Evolutionary conservation across 1,140 invertebrate species (phyloP), one percentile per base, ranked within the genome.

Genomic region (Zaprionus taronus): DNA sequence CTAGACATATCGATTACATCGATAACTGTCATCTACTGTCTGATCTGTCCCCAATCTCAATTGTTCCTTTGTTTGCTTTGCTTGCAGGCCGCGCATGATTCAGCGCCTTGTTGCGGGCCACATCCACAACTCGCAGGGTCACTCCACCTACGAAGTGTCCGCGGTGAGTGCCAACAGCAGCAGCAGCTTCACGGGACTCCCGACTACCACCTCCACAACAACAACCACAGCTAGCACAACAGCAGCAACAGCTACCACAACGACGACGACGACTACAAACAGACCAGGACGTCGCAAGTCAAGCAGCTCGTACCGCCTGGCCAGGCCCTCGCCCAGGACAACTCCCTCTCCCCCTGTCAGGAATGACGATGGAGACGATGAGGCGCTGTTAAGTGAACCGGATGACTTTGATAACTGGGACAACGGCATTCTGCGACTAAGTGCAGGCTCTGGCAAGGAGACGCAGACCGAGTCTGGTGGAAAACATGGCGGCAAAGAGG

Each of bases 31-130:
- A 1, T 31, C 28, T 31, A 9, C 31, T 34, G 31, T 34, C 31
- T 11, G 31, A 11, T 11, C 15, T 62, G 15, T 62, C 47, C 24
- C 47, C n/a, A 12, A n/a, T 55, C 24, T 7, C 24, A 38, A 15
- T 36, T 12, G 26, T 34, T 5, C 36, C 0, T 57, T 34, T 57
- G 15, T 36, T 53, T 49, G 58, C 53, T 56, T 31, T 56, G 22
- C 47, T 77, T 92, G 85, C 70, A 94, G 94, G 31, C 93, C 94
- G 66, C 93, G 94, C 34, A 94, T 93, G 57, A 93, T 95, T 20
- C 94, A 94, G 63, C 93, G 94, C 49, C 89, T 95, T 67, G 94
- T 95, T 49, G 95, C 95, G 28, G 95, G 95, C 60, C 95, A 96
- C 81, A 93, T 96, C 17, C 91, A 93, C 67, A 91, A 92, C 61